phyloP scores from a whole-genome alignment of 1,140 invertebrate genomes.

The Lepidurus arcticus region DNA sequence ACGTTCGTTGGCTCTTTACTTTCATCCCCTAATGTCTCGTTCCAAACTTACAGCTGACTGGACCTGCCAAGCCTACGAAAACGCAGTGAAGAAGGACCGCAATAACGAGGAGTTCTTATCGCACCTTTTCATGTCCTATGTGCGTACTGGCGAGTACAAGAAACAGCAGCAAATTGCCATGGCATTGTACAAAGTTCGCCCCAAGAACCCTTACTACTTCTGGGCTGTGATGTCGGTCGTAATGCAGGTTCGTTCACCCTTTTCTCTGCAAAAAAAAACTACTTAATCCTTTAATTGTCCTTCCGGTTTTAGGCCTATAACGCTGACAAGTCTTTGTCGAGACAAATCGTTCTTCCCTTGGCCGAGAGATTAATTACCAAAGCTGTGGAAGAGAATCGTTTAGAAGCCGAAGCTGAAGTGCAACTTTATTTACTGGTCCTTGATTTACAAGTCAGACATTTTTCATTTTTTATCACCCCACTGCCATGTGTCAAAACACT shows the following conservation, averaged over 20 bases:
- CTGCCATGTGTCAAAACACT: background rate
- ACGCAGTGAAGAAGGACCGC: constrained; percentile 75
- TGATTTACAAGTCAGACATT: constrained; percentile 55
- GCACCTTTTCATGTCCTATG: constrained; percentile 92
- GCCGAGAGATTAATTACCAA: constrained; percentile 78
- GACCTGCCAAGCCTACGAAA: constrained; percentile 83
- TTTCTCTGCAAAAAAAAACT: background rate
- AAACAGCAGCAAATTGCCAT: constrained; percentile 85
- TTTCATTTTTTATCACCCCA: background rate
- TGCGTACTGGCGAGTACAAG: constrained; percentile 80
- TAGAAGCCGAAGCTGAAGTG: constrained; percentile 89
- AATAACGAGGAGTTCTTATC: constrained; percentile 86
- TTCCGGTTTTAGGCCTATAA: constrained; percentile 43
- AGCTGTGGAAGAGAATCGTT: constrained; percentile 77
- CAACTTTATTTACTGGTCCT: constrained; percentile 86
- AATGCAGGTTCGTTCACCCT: constrained; percentile 59
- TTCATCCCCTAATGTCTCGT: background rate
- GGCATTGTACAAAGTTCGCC: constrained; percentile 78
- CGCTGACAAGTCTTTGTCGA: constrained; percentile 43
- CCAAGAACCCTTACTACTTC: constrained; percentile 95
- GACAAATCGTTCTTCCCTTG: constrained; percentile 65
- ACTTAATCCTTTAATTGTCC: background rate
- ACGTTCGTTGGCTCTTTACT: constrained; percentile 35
- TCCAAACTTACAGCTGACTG: constrained; percentile 62
- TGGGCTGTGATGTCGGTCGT: constrained; percentile 96